Conservation (phyloP, 2,113 vertebrate species). For the Bettongia penicillata region DNA sequence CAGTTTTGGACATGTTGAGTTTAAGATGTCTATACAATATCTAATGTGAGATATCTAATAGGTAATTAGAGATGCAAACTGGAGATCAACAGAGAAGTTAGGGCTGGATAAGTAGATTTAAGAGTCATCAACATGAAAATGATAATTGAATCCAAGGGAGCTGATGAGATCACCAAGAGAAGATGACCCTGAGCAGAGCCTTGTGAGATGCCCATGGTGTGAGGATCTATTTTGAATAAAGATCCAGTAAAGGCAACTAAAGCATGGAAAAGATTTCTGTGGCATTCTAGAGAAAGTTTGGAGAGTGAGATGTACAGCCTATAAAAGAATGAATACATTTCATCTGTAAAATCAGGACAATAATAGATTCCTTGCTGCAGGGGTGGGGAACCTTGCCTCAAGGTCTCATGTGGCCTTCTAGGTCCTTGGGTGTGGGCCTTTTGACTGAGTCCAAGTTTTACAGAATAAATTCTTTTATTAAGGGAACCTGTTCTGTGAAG, state of each 20-base stretch:
- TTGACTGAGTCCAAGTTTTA: no score
- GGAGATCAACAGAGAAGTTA: background rate
- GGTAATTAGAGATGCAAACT: background rate
- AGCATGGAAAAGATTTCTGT: background rate
- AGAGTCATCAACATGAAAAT: background rate
- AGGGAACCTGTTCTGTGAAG: no score
- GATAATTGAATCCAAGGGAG: background rate
- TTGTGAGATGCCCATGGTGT: background rate
- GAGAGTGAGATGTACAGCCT: background rate
- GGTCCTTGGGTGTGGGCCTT: no score
- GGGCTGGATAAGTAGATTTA: background rate
- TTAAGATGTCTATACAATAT: background rate
- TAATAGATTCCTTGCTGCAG: background rate
- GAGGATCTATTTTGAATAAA: background rate
- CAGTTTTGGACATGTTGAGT: background rate
- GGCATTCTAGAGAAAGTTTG: background rate
- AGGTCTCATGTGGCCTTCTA: no score
- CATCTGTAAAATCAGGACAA: background rate
- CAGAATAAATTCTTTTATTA: no score
- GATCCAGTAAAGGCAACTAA: background rate
- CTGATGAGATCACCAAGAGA: background rate
- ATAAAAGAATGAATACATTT: background rate
- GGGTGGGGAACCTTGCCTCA: no score
- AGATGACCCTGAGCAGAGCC: background rate
- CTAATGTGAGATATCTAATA: background rate